Conservation (phyloP, 2,888 invertebrate species). For the Brachyopa scutellaris region DNA sequence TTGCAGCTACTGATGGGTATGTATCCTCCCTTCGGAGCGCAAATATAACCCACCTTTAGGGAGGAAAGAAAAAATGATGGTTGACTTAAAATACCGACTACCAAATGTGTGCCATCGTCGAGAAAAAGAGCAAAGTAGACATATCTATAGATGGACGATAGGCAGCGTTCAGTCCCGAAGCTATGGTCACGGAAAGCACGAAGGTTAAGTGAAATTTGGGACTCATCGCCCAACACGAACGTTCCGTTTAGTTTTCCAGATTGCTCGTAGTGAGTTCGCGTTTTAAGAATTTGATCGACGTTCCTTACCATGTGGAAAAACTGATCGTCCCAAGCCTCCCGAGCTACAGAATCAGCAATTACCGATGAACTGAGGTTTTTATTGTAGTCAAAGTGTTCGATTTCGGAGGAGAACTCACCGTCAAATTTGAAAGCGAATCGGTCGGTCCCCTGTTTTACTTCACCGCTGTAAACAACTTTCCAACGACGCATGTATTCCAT, state of each 20-base stretch:
- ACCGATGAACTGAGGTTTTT: conserved; percentile 86
- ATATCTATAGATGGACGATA: conserved; percentile 89
- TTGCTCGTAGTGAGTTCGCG: conserved; percentile 92
- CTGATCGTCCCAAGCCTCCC: conserved; percentile 87
- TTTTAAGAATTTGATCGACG: conserved; percentile 82
- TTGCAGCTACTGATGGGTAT: conserved; percentile 85
- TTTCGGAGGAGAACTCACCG: conserved; percentile 85
- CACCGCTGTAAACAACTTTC: conserved; percentile 87
- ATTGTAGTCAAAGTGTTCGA: conserved; percentile 88
- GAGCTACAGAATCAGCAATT: conserved; percentile 88
- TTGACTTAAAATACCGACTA: conserved; percentile 89
- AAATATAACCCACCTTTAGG: conserved; percentile 86
- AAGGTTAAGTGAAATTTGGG: conserved; percentile 82
- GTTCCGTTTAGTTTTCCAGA: conserved; percentile 86
- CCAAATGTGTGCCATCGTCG: conserved; percentile 86
- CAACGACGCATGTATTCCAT: conserved; percentile 89
- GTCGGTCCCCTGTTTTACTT: conserved; percentile 83
- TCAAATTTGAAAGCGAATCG: conserved; percentile 84
- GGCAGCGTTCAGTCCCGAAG: conserved; percentile 89
- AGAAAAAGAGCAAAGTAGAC: conserved; percentile 90
- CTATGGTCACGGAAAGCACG: conserved; percentile 91
- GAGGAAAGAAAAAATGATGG: conserved; percentile 84
- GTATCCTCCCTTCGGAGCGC: conserved; percentile 83
- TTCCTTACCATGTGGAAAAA: conserved; percentile 86
- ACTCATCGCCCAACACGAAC: conserved; percentile 83